A percentile compares a stretch with the other conserved stretches of the same genome.
These are phyloP conservation scores for Dicaeum eximium DNA, from an alignment of 2,113 vertebrate genomes.

Conservation along the genomic window DNA sequence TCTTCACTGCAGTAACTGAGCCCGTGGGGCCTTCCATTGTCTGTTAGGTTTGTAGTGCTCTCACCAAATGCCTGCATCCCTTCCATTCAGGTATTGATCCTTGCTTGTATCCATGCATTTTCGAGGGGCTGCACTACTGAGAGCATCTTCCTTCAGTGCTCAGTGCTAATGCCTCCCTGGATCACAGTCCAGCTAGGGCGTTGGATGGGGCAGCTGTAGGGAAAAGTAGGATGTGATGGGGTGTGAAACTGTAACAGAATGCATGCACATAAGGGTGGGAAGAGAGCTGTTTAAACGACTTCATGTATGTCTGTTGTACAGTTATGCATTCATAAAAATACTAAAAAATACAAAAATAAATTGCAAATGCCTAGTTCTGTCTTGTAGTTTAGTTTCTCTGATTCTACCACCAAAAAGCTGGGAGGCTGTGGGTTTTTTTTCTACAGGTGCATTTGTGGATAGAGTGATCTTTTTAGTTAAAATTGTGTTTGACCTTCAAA, in stretches of 20 bases:
- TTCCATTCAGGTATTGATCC: not conserved
- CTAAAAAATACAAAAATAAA: not conserved
- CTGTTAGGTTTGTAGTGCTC: not conserved
- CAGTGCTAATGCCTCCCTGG: not conserved
- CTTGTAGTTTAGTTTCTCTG: not conserved
- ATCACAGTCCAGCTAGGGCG: fast-evolving
- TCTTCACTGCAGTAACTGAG: not conserved
- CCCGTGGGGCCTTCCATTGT: not conserved
- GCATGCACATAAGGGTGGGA: not conserved
- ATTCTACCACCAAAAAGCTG: not conserved
- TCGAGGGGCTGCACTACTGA: not conserved
- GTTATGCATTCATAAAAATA: not conserved
- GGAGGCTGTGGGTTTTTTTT: not conserved
- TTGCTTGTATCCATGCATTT: fast-evolving
- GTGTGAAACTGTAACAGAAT: not conserved
- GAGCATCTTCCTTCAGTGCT: not conserved
- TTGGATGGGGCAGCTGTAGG: not conserved
- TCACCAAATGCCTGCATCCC: fast-evolving
- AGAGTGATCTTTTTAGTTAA: not conserved
- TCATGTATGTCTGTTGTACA: not conserved
- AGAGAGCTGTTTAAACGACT: not conserved
- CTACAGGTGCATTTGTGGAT: not conserved
- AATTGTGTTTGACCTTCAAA: not conserved
- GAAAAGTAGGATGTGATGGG: not conserved
- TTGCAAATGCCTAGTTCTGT: not conserved